Evolutionary conservation across 2,888 invertebrate species (phyloP), one percentile per base, ranked within the genome.

Genomic region (Sinhomidia bicolor): DNA sequence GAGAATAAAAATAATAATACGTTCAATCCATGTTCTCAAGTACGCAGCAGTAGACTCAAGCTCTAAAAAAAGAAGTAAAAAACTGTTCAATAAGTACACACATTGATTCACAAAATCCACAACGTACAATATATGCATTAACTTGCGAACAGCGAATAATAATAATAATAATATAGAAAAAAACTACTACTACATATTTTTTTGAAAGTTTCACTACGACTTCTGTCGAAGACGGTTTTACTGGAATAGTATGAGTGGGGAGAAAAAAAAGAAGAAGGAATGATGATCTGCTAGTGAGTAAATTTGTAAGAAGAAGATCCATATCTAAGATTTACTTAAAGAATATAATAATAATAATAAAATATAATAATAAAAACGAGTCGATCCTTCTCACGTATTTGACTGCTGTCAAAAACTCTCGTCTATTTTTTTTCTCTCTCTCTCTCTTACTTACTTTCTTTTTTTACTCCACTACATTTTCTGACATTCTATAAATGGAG

Each of bases 401-500:
- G 32, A 36, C 20, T 41, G 20, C 32, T 76, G 76, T 51, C 76
- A 76, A 17, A 76, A 76, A 76, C 51, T 76, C 41, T 65, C 29
- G 29, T 44, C 20, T n/a, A n/a, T n/a, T n/a, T n/a, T n/a, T n/a
- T n/a, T n/a, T n/a, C n/a, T n/a, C n/a, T n/a, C n/a, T n/a, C n/a
- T n/a, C n/a, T n/a, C n/a, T n/a, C n/a, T n/a, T n/a, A n/a, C n/a
- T n/a, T n/a, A n/a, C n/a, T n/a, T n/a, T n/a, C n/a, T 60, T 9
- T 14, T 17, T 71, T 20, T 20, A 20, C 5, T 57, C 4, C 17
- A 57, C 71, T 71, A 26, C 36, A 51, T 14, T 68, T n/a, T 76
- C 76, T 85, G 76, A 78, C 78, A 65, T 85, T 85, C 36, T 85
- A 78, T 85, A n/a, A 76, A 85, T 29, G 32, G 32, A 44, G 29